Evolutionary conservation across 2,797 vertebrate genomes (phyloP), one percentile per base, ranked within the genome.

Genomic region (Eupleurogrammus muticus): DNA sequence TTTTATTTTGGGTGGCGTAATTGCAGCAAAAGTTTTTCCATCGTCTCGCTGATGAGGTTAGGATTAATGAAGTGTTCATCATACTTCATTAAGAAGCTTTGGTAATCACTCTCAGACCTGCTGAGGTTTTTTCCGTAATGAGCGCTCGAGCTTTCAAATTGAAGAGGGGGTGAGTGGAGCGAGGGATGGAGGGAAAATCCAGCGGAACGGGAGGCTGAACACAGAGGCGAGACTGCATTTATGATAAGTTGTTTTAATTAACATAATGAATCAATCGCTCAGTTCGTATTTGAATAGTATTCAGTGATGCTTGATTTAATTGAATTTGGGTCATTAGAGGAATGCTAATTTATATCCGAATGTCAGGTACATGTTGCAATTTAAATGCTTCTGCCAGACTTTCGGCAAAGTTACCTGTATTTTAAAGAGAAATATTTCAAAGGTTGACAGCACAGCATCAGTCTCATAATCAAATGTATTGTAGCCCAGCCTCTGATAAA

Each of bases 221-320:
- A 42, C 49, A n/a, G 61, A 32, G 32, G 14, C 38, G 20, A 58
- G 47, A 44, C 53, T 64, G 59, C 57, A 16, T 77, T 70, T 58
- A 47, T 0, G 61, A 67, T 75, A 66, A 80, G 56, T 55, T 9
- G 36, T 53, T 75, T 55, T 51, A 62, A 85, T 90, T 87, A 75
- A 32, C 81, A 76, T 79, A 49, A 49, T 24, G 66, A 83, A 80
- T 34, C 66, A 76, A 75, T 78, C 20, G 62, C 66, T 65, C 13
- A 54, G 55, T 78, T 59, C 9, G 0, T 16, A 42, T 64, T 68
- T 62, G 65, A 83, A 82, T 68, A 13, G 34, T 34, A 53, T 82
- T 91, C 62, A 74, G 38, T 32, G 62, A 58, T 59, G 42, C 64
- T 70, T 60, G 62, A 67, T 73, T 82, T 14, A 82, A 61, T 79